phyloP scores from a whole-genome alignment of 2,113 vertebrate species.

The Catagonus wagneri region DNA sequence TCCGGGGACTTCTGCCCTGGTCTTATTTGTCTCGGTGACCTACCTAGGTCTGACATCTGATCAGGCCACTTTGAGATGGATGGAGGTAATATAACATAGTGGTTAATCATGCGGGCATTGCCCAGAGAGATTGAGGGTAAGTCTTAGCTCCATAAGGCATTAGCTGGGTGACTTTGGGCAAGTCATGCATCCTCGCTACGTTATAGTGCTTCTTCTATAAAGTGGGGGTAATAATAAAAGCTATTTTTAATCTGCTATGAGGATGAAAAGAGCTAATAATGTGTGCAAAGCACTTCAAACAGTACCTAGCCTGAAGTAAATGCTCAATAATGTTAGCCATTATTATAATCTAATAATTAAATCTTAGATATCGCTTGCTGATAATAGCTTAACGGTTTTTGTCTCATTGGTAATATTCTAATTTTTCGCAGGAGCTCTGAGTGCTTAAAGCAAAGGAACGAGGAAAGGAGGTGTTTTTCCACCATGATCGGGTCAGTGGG shows the following conservation, averaged over 20 bases:
- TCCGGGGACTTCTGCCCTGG: not conserved
- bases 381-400: slow-evolving; percentile 15
- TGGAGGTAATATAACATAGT: not conserved
- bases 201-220: slow-evolving; percentile 12
- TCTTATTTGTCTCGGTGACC: slow-evolving; percentile 3
- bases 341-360: slow-evolving; percentile 45
- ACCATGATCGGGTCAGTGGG: not conserved
- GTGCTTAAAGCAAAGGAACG: not conserved
- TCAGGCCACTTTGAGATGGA: not conserved
- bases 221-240: not conserved
- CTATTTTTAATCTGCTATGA: slow-evolving; percentile 34
- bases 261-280: slow-evolving; percentile 1
- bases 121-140: not conserved
- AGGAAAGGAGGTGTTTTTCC: not conserved
- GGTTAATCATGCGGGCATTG: not conserved
- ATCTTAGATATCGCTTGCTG: slow-evolving; percentile 13
- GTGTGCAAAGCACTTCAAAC: slow-evolving; percentile 19
- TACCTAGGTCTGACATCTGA: not conserved
- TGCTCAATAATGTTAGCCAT: slow-evolving; percentile 11
- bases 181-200: not conserved
- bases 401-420: slow-evolving; percentile 25
- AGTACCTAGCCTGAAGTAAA: not conserved
- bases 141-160: not conserved
- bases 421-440: slow-evolving; percentile 43
- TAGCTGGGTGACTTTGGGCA: not conserved